Evolutionary conservation across 1,140 invertebrate genomes (phyloP).

Genomic region (Halotydeus destructor): DNA sequence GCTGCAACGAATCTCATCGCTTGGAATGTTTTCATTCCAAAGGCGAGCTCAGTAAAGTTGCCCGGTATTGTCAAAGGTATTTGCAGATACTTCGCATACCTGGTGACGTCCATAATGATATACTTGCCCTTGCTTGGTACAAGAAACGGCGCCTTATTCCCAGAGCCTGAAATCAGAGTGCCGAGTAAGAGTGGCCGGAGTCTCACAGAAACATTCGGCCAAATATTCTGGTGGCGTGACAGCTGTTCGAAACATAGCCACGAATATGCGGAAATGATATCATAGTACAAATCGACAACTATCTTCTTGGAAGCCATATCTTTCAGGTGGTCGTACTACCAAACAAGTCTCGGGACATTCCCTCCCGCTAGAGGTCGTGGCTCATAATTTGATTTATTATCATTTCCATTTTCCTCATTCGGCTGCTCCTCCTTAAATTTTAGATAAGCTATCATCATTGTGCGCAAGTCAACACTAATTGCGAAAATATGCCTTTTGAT

Average conservation of each 20-base stretch:
- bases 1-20: constrained; percentile 25
- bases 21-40: constrained; percentile 22
- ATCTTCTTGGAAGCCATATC: constrained; percentile 12
- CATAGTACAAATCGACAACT: constrained; percentile 26
- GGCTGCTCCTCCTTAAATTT: too few relatives aligned
- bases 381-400: too few relatives aligned
- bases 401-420: too few relatives aligned
- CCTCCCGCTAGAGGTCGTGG: too few relatives aligned
- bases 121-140: too few relatives aligned
- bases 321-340: too few relatives aligned
- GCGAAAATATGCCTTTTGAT: too few relatives aligned
- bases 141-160: constrained; percentile 12
- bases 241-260: constrained; percentile 28
- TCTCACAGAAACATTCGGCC: constrained; percentile 26
- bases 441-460: too few relatives aligned
- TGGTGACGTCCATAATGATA: too few relatives aligned
- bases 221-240: constrained; percentile 21
- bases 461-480: too few relatives aligned
- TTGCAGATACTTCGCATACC: constrained; percentile 23
- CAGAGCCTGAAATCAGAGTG: constrained; percentile 19
- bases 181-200: constrained; percentile 26
- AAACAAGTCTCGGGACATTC: too few relatives aligned
- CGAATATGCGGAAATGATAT: constrained; percentile 29
- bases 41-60: constrained; percentile 19
- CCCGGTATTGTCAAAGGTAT: constrained; percentile 23